Conservation (phyloP, 2,888 invertebrate species). For the Asteroscopus sphinx region DNA sequence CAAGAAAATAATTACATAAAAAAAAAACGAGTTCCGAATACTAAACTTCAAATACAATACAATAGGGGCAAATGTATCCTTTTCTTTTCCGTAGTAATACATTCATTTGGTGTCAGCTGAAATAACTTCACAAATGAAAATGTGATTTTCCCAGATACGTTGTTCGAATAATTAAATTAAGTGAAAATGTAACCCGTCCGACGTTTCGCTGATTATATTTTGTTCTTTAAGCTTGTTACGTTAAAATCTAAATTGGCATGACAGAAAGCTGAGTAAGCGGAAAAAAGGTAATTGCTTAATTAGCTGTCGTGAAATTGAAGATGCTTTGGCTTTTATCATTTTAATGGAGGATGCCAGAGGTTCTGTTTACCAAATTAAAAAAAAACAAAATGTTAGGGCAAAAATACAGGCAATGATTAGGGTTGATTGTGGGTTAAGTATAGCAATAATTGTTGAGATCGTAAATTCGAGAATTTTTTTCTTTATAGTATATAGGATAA, state of each 20-base stretch:
- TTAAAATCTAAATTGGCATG: conserved; percentile 44
- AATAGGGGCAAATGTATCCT: background rate
- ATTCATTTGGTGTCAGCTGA: conserved; percentile 24
- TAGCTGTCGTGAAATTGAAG: conserved; percentile 48
- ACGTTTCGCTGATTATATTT: conserved; percentile 38
- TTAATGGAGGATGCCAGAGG: conserved; percentile 25
- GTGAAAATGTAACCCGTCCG: conserved; percentile 35
- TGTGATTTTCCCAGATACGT: conserved; percentile 39
- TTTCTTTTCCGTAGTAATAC: conserved; percentile 4
- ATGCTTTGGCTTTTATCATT: conserved; percentile 45
- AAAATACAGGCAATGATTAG: conserved; percentile 12
- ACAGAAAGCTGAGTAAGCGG: conserved; percentile 38
- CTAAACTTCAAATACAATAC: too few species aligned
- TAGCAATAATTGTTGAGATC: too few species aligned
- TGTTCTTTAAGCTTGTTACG: conserved; percentile 37
- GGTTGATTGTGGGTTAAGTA: background rate
- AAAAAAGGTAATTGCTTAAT: conserved; percentile 60
- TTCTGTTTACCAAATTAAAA: conserved; percentile 27
- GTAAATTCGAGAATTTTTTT: too few species aligned
- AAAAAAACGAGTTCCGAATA: too few species aligned
- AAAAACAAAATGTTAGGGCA: conserved; percentile 18
- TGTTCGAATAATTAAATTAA: conserved; percentile 56
- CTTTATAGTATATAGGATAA: too few species aligned
- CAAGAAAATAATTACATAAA: too few species aligned
- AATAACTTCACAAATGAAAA: conserved; percentile 31